Evolutionary conservation across 2,888 invertebrate species (phyloP), one percentile per base, ranked within the genome.

Genomic region (Malthinus seriepunctatus): DNA sequence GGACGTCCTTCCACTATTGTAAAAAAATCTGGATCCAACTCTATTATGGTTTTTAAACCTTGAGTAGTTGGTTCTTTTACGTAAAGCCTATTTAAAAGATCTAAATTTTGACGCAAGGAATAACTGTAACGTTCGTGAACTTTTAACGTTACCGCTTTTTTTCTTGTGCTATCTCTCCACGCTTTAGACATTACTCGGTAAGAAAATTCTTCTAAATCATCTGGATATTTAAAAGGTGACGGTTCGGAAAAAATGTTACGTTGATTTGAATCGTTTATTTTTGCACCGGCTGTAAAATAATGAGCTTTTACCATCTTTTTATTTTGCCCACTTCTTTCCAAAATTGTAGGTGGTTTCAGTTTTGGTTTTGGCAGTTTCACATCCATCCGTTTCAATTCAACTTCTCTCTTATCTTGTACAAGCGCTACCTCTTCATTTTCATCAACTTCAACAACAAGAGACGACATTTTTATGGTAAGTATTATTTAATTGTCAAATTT

Each of bases 21-120:
- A 71, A 86, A 88, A 73, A 86, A 88, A 62, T 85, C 82, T 0
- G 86, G 85, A 71, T 88, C 86, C 35, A 88, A 81, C 74, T 88
- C 87, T 10, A 85, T 79, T 47, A 88, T 84, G 1, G 86, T 84
- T 63, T 82, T 81, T 31, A 83, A 81, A 60, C 80, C 80, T 14
- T 67, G 67, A 4, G 73, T 59, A 32, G 78, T 76, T n/a, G 83
- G 80, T 65, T 84, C 82, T 71, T 83, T 78, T 15, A 87, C 79
- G 54, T 81, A 85, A 44, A 87, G 77, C 55, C 86, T 77, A 63
- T 82, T 79, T 32, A 87, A 79, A 64, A 87, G 75, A 68, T 86
- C 84, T 65, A 79, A 76, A 31, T 69, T 71, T 54, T 77, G 76
- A 42, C 72, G 67, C 3, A 74, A 73, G 45, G 72, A 69, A 62